Evolutionary conservation across 2,113 vertebrate genomes (phyloP).

Genomic region (Todiramphus chloris): DNA sequence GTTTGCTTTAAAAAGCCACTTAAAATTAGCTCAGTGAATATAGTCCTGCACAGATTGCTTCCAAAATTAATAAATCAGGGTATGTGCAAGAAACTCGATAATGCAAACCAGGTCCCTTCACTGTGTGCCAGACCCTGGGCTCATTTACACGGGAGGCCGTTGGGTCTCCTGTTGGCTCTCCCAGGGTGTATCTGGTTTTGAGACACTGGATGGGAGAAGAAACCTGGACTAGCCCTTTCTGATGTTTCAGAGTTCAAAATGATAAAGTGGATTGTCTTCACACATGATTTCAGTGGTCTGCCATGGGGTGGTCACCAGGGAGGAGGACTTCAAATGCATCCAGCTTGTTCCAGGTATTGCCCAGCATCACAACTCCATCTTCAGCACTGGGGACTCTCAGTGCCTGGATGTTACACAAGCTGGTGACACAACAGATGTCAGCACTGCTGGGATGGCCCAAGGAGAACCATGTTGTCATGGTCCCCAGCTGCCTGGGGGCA

Average conservation of each 20-base stretch:
- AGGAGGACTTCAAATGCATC: neutral
- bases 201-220: neutral
- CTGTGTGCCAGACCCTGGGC: neutral
- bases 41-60: neutral
- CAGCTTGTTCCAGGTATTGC: neutral
- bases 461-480: too few species aligned
- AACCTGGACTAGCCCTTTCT: neutral
- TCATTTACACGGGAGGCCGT: neutral
- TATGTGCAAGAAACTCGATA: neutral
- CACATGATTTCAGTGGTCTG: neutral
- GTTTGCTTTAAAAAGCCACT: constrained; percentile 54
- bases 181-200: neutral
- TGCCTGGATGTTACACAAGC: neutral
- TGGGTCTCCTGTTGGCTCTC: neutral
- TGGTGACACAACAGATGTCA: neutral
- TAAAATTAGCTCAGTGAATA: constrained; percentile 7
- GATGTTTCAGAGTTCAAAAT: neutral
- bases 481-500: neutral
- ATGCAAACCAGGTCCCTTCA: neutral
- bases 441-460: neutral
- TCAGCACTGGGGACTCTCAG: neutral
- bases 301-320: neutral
- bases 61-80: constrained; percentile 17
- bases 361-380: neutral
- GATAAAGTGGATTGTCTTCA: neutral